Evolutionary conservation across 64 coral and sea anemone species (phyloP).

Genomic region (Acropora tenuis): DNA sequence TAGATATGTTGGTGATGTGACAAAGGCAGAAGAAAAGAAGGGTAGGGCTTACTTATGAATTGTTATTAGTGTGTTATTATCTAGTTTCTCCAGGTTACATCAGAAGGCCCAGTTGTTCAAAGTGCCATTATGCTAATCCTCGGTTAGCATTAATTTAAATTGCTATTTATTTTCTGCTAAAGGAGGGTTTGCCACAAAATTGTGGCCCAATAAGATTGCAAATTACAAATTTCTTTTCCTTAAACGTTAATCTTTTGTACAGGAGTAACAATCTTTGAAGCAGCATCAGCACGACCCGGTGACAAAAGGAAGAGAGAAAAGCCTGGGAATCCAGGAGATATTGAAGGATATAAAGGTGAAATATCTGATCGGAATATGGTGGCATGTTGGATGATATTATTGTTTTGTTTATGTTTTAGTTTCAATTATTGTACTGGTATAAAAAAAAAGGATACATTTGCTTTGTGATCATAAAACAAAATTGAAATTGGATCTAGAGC

Average conservation of each 20-base stretch:
- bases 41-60: conserved; percentile 7
- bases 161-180: no score
- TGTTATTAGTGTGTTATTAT: background rate
- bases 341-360: conserved; percentile 93
- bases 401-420: conserved; percentile 65
- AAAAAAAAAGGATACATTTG: no score
- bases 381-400: conserved; percentile 88
- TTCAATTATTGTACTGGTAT: no score
- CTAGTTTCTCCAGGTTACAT: background rate
- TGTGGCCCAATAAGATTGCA: no score
- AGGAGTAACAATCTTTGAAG: conserved; percentile 95
- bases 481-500: no score
- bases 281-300: conserved; percentile 70
- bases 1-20: conserved; percentile 88
- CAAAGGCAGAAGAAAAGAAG: conserved; percentile 90
- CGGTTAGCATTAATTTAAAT: no score
- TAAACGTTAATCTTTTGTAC: no score
- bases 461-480: no score
- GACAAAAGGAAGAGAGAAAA: conserved; percentile 98
- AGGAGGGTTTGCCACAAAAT: no score
- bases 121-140: no score
- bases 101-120: no score
- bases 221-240: no score
- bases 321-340: conserved; percentile 82
- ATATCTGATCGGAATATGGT: background rate